Base-by-base conservation (phyloP, 2,797 vertebrate species). In the Staurois parvus region DNA sequence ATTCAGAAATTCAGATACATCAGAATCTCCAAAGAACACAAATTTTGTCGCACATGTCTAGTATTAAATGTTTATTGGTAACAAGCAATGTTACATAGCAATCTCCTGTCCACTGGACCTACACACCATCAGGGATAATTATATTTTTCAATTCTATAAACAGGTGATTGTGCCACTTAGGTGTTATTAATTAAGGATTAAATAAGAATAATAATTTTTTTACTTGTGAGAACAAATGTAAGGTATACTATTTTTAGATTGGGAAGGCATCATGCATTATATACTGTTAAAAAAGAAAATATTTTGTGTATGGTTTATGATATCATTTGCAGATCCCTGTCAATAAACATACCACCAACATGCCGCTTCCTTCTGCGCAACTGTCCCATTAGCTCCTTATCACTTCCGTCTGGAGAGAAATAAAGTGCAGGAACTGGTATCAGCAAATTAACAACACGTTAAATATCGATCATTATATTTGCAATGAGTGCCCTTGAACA, bases 401-500 rank as follows among this genome's bases (percentile, higher is more conserved):
- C 82, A 78, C 0, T 48, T 26, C 81, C 79, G 74, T 87, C 88
- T 17, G 29, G 86, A 74, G 81, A 70, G 21, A 85, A 87, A 88
- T 79, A 87, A 87, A 87, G 72, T 87, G 86, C 88, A 89, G 89
- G 48, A 26, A 76, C 28, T 59, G 0, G 2, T 90, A 89, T 89
- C 0, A 82, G 89, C 89, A 89, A 90, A 92, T 90, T 82, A 90
- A 32, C 73, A 48, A 24, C 26, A 48, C 21, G 52, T 90, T 91
- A 88, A 81, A 87, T 42, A 76, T 28, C 84, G 87, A 79, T 79
- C 72, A 29, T n/a, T 0, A 70, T 59, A 88, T 73, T 42, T 30
- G 85, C 3, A 42, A 89, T 76, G 85, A 91, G 91, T 86, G 90
- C 90, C 91, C 90, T 30, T 13, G 88, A 91, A 90, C 85, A 64